Base-by-base conservation (phyloP, 2,113 vertebrate genomes). In the Limnothrissa miodon region DNA sequence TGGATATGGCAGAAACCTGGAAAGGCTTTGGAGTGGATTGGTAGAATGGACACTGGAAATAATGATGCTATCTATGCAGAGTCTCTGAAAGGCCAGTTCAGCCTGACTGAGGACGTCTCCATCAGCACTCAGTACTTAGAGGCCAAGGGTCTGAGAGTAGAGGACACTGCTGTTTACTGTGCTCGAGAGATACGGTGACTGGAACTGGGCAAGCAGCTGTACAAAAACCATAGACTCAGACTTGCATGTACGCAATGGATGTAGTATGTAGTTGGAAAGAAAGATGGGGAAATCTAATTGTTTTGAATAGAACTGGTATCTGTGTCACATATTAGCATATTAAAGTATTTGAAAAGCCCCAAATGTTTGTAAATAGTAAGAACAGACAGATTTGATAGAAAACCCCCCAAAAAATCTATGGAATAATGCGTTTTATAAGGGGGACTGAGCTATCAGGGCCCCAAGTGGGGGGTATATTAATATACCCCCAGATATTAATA, bases 11-110 rank as follows among this genome's bases (percentile, higher is more conserved):
- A 87, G 84, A 82, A 83, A 53, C 74, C 81, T 29, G 84, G 86
- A 56, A 80, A 83, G 81, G 74, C 33, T 15, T 80, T 87, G 74
- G 80, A 85, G 82, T 85, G 86, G 86, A 83, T 83, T 59, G 84
- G 84, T 4, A 25, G 62, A 19, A 23, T 87, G 10, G 2, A 83
- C 29, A 1, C 25, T 79, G 85, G 82, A 1, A 42, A 44, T 6
- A 80, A 6, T 1, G 23, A 2, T 53, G 1, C 2, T 33, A 8
- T 44, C 11, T 78, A 78, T 44, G 80, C 83, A 33, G 56, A 81
- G 44, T 84, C 83, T n/a, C 33, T 84, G 9, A 70, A 70, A 29
- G 66, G 39, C 21, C 81, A 83, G 44, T 45, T 86, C 79, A 85
- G 83, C 3, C 36, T 83, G 39, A 66, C 81, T 11, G 51, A 11